Conservation (phyloP, 2,888 invertebrate species). For the Eucriotettix oculatus region DNA sequence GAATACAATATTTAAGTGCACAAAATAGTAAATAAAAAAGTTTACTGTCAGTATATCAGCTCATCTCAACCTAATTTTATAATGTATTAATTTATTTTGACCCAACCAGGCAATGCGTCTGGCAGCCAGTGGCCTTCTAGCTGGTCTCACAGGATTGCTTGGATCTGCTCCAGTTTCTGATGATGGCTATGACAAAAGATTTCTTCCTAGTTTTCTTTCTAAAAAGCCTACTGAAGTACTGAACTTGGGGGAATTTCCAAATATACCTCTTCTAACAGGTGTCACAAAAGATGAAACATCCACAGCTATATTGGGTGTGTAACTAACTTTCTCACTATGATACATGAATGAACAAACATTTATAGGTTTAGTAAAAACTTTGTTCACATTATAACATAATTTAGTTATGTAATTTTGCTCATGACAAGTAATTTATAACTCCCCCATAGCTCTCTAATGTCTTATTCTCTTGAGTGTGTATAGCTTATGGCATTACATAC, state of each 20-base stretch:
- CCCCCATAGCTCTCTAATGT: no score
- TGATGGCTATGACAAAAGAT: slow-evolving; percentile 43
- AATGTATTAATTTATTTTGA: not conserved
- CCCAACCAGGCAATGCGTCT: slow-evolving; percentile 22
- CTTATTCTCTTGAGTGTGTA: no score
- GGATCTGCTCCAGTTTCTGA: slow-evolving; percentile 54
- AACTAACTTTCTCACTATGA: not conserved
- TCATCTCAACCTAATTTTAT: not conserved
- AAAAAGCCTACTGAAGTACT: slow-evolving; percentile 43
- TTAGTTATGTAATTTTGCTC: no score
- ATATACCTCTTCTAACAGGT: slow-evolving; percentile 53
- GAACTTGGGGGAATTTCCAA: slow-evolving; percentile 32
- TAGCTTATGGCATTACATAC: no score
- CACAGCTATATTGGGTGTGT: slow-evolving; percentile 37
- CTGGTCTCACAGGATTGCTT: slow-evolving; percentile 41
- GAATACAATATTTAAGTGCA: no score
- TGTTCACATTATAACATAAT: no score
- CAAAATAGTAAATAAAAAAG: no score
- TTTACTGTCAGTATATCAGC: not conserved
- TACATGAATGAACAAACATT: no score
- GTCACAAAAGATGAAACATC: slow-evolving; percentile 57
- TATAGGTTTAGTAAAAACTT: no score
- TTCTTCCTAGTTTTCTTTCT: slow-evolving; percentile 47
- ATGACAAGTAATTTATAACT: no score
- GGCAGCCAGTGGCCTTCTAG: slow-evolving; percentile 40